Base-by-base conservation (phyloP, 1,140 invertebrate genomes). In the Asobara japonica region DNA sequence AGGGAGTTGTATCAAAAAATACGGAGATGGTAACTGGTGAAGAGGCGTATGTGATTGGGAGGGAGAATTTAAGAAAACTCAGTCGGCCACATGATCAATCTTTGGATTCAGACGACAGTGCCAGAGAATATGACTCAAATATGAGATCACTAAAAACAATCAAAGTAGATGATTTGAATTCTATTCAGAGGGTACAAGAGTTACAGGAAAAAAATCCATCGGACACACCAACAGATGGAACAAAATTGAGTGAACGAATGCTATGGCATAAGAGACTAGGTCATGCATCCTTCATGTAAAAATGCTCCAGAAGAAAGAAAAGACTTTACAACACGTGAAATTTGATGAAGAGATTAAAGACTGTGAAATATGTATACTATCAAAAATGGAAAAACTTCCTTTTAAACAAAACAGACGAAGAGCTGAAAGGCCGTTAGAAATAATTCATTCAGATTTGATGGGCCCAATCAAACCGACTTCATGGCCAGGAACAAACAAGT, bases 301-400 rank as follows among this genome's bases (percentile, higher is more conserved):
- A 65, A 3, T 65, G 41, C 22, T 71, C 16, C 65, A 73, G 20
- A 76, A 71, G 45, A 30, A n/a, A 22, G 65, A 69, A 3, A 13
- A 36, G 20, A 38, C 7, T 31, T 33, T 76, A 31, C 11, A 70
- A 51, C 56, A 69, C 6, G 69, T 71, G 11, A 66, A 66, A 18
- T 73, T 73, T 64, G 48, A 71, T 11, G 64, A 76, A 25, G 45
- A 67, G 16, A 74, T 74, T 22, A 36, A 68, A 72, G 70, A 74
- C 20, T 74, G 74, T 25, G 74, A 77, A 70, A 67, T 67, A 1
- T 77, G 76, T 64, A 72, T 72, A 2, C 20, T 75, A 13, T 29
- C 69, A 7, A 77, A 77, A 64, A 72, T 77, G 67, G 61, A 72
- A 60, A 77, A 71, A 51, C 30, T 68, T n/a, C 67, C 74, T n/a